Evolutionary conservation across 2,113 vertebrate species (phyloP).

Genomic region (Crotalus horridus): DNA sequence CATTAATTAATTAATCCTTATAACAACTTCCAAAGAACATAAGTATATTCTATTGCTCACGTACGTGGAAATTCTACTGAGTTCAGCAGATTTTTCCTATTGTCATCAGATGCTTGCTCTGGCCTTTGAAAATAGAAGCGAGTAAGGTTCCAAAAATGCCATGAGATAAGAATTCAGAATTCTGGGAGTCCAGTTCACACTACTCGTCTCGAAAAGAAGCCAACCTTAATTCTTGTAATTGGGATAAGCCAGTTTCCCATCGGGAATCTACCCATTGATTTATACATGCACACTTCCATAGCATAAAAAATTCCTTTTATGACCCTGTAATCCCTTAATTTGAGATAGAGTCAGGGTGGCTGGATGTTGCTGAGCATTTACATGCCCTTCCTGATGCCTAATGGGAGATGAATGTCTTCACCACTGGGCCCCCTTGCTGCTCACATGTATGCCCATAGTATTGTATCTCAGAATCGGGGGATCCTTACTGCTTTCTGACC

Average conservation of each 20-base stretch:
- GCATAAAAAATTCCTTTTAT: not conserved
- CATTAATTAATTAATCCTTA: slow-evolving; percentile 38
- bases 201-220: not conserved
- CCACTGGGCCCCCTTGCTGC: not conserved
- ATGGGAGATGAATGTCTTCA: not conserved
- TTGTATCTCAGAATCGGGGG: not conserved
- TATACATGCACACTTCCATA: not conserved
- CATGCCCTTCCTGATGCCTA: not conserved
- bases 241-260: not conserved
- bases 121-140: not conserved
- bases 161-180: slow-evolving; percentile 23
- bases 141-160: not conserved
- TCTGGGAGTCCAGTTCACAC: not conserved
- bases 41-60: slow-evolving; percentile 17
- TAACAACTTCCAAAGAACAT: slow-evolving; percentile 21
- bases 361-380: not conserved
- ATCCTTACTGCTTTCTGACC: no score
- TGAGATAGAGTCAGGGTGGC: not conserved
- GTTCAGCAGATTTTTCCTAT: slow-evolving; percentile 1
- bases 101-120: not conserved
- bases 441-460: not conserved
- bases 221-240: not conserved
- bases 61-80: not conserved
- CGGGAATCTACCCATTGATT: not conserved
- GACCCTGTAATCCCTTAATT: not conserved